phyloP scores from a whole-genome alignment of 2,113 vertebrate genomes.

The Paratilapia polleni region DNA sequence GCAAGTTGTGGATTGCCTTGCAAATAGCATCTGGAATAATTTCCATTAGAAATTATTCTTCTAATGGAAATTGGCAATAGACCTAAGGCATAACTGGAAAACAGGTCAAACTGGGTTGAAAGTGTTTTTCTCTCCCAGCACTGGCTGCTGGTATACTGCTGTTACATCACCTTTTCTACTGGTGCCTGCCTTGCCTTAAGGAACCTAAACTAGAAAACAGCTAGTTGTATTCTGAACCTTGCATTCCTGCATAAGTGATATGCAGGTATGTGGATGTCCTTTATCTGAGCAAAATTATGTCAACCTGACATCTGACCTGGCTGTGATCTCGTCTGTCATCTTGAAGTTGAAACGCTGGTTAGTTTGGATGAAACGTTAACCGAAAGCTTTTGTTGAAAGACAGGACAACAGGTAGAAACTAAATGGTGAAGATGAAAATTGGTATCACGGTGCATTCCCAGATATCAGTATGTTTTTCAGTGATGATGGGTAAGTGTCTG shows the following conservation, averaged over 20 bases:
- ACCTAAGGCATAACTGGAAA: background rate
- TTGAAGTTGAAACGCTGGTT: constrained; percentile 10
- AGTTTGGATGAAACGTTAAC: background rate
- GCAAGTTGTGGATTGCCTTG: background rate
- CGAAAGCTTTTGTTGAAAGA: background rate
- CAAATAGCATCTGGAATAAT: background rate
- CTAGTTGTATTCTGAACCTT: background rate
- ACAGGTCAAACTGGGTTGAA: background rate
- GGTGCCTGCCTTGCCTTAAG: background rate
- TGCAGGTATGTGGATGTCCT: background rate
- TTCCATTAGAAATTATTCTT: background rate
- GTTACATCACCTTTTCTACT: background rate
- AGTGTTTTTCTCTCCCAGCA: background rate
- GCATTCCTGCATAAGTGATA: background rate
- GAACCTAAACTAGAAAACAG: background rate
- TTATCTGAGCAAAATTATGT: background rate
- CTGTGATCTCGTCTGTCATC: background rate
- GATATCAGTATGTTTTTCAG: no score
- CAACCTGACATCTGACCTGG: background rate
- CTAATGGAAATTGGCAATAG: background rate
- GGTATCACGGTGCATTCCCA: no score
- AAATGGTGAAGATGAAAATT: background rate
- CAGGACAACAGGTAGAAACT: background rate
- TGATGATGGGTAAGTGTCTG: background rate
- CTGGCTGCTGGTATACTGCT: background rate